Conservation (phyloP, 2,797 vertebrate genomes). For the Danio kyathit region DNA sequence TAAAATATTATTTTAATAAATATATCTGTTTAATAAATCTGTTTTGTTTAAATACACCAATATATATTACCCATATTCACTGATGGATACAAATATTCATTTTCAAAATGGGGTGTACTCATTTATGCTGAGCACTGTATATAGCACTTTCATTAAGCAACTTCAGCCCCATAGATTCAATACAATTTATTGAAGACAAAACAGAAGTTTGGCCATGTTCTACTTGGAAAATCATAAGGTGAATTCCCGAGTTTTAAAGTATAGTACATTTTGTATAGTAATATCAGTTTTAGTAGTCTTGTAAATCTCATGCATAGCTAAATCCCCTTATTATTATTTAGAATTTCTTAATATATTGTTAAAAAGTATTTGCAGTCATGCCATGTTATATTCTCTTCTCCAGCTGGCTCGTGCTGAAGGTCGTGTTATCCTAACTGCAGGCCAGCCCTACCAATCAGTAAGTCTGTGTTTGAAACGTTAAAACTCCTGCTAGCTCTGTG, state of each 20-base stretch:
- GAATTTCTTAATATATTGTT: not conserved
- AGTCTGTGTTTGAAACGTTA: slow-evolving; percentile 60
- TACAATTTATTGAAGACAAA: not conserved
- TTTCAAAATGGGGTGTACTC: too few species aligned
- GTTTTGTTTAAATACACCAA: too few species aligned
- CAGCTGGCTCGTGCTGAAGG: slow-evolving; percentile 86
- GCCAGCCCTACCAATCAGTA: slow-evolving; percentile 87
- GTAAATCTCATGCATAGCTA: not conserved
- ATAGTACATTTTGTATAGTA: not conserved
- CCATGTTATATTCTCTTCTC: slow-evolving; percentile 45
- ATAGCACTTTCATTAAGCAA: not conserved
- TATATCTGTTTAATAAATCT: too few species aligned
- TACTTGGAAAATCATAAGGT: not conserved
- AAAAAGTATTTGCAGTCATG: not conserved
- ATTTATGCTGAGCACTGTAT: too few species aligned
- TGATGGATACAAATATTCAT: too few species aligned
- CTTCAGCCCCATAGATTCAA: not conserved
- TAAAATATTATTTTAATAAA: too few species aligned
- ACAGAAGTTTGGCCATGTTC: not conserved
- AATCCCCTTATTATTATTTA: not conserved
- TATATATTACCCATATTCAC: too few species aligned
- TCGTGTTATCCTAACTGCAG: slow-evolving; percentile 87
- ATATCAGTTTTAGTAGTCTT: not conserved
- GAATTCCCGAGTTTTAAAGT: not conserved
- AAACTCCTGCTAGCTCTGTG: not conserved